Percentiles rank a stretch among this genome's conserved stretches.
Evolutionary conservation across 2,888 invertebrate genomes (phyloP).

Genomic region (Coelopa pilipes): DNA sequence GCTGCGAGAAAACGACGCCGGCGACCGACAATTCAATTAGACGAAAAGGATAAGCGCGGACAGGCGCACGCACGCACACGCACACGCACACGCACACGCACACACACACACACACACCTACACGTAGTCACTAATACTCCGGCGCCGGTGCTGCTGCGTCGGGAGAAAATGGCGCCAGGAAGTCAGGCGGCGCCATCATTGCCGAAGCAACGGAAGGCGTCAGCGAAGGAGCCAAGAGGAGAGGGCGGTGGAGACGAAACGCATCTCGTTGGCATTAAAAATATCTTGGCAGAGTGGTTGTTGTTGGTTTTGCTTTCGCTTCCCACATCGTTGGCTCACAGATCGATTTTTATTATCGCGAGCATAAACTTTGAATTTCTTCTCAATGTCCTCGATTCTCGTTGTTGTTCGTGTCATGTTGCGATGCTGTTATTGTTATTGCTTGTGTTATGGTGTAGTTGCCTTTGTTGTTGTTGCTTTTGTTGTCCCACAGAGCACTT

Average conservation of each 20-base stretch:
- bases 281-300: neutral
- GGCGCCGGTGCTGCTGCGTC: neutral
- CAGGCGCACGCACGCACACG: neutral
- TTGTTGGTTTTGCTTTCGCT: neutral
- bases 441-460: neutral
- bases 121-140: neutral
- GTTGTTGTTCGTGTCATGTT: neutral
- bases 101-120: neutral
- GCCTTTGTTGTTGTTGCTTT: too few relatives aligned
- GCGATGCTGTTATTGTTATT: neutral
- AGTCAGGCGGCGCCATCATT: too few relatives aligned
- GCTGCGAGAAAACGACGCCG: constrained; percentile 16
- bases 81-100: neutral
- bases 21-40: constrained; percentile 33
- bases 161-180: constrained; percentile 3
- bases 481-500: too few relatives aligned
- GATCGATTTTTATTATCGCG: too few relatives aligned
- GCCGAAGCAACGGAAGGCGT: too few relatives aligned
- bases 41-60: constrained; percentile 15
- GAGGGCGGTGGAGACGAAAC: too few relatives aligned
- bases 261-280: too few relatives aligned
- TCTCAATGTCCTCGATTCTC: neutral
- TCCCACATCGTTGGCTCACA: neutral
- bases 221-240: too few relatives aligned
- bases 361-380: too few relatives aligned